phyloP scores from a whole-genome alignment of 2,113 vertebrate genomes.

The Anhinga rufa region DNA sequence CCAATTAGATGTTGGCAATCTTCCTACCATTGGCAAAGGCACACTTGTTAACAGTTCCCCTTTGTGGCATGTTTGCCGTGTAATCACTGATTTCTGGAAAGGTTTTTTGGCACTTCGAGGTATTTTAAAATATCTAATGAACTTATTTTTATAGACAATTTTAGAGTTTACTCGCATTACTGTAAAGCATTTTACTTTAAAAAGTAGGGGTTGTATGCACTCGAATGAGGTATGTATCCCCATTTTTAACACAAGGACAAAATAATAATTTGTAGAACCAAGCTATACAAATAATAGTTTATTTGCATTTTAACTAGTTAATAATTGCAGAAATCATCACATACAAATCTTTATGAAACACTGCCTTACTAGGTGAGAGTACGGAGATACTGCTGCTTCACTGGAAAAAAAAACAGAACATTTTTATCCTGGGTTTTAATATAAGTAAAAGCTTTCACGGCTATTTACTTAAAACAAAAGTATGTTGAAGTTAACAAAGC shows the following conservation, averaged over 20 bases:
- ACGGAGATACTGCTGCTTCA: constrained; percentile 1
- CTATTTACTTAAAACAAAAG: constrained; percentile 48
- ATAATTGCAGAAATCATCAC: constrained; percentile 40
- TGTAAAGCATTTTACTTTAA: constrained; percentile 42
- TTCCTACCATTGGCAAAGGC: constrained; percentile 66
- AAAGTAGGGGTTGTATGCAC: constrained; percentile 37
- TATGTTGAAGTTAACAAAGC: constrained; percentile 32
- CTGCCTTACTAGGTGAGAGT: constrained; percentile 1
- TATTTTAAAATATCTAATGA: constrained; percentile 69
- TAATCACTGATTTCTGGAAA: constrained; percentile 72
- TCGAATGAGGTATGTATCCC: constrained; percentile 41
- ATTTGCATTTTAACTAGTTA: constrained; percentile 40
- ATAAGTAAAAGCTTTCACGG: constrained; percentile 43
- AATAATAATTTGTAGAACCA: constrained; percentile 47
- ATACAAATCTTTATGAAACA: constrained; percentile 42
- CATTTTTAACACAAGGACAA: constrained; percentile 51
- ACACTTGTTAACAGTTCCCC: constrained; percentile 68
- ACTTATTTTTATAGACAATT: constrained; percentile 69
- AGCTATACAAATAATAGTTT: constrained; percentile 33
- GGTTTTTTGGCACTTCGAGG: constrained; percentile 61
- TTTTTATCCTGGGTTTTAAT: neutral
- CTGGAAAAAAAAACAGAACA: constrained; percentile 6
- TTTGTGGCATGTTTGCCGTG: constrained; percentile 59
- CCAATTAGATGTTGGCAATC: constrained; percentile 70
- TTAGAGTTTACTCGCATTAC: constrained; percentile 55